These are phyloP conservation scores for Varroa destructor DNA, from an alignment of 1,140 invertebrate species.

Conservation along the genomic window DNA sequence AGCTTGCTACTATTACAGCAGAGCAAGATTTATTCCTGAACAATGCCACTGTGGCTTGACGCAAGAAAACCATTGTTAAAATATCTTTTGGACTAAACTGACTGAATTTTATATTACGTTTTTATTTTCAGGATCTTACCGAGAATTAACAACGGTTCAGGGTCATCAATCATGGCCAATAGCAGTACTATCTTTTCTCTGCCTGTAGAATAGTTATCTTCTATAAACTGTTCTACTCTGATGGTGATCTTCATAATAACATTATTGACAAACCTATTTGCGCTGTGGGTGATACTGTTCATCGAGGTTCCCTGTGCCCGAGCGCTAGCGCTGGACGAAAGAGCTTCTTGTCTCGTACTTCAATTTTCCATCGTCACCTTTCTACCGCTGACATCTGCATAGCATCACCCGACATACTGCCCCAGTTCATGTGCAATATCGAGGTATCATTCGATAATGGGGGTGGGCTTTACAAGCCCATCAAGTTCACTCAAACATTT, in stretches of 20 bases:
- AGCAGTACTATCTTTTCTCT: background rate
- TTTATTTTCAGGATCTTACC: no score
- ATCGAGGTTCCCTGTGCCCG: slow-evolving; percentile 30
- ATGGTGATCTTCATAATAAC: slow-evolving; percentile 51
- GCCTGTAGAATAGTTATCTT: slow-evolving; percentile 44
- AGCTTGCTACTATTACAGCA: no score
- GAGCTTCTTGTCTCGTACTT: slow-evolving; percentile 52
- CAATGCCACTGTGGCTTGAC: no score
- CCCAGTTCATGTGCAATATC: slow-evolving; percentile 60
- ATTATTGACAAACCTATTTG: slow-evolving; percentile 51
- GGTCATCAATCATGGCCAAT: no score
- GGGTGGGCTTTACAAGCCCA: slow-evolving; percentile 58
- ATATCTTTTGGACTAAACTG: no score
- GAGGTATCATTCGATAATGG: slow-evolving; percentile 65
- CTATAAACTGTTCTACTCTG: slow-evolving; percentile 51
- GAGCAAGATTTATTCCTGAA: no score
- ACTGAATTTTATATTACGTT: no score
- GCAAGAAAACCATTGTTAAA: no score
- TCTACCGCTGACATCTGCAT: slow-evolving; percentile 57
- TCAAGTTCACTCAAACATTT: slow-evolving; percentile 68
- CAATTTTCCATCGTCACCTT: slow-evolving; percentile 52
- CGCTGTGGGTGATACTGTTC: slow-evolving; percentile 46
- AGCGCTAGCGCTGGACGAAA: slow-evolving; percentile 35
- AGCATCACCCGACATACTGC: slow-evolving; percentile 60
- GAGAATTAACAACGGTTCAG: no score